Evolutionary conservation across 2,797 vertebrate genomes (phyloP).

Genomic region (Macropodus opercularis): DNA sequence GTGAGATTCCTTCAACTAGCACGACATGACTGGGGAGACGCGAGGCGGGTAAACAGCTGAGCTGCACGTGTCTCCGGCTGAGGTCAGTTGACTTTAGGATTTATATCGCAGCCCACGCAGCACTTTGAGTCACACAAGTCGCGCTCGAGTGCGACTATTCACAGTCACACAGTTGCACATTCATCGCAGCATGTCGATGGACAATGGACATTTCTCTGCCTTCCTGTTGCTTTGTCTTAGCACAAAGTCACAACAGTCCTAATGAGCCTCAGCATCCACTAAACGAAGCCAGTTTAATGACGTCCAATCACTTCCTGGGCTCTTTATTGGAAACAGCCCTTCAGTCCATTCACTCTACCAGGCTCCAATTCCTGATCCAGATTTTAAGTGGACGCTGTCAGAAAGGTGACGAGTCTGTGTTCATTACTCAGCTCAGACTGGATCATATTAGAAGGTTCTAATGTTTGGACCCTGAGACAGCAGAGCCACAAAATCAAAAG

Average conservation of each 20-base stretch:
- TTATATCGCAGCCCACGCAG: background rate
- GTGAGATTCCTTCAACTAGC: background rate
- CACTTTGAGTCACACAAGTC: background rate
- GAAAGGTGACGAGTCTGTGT: too few relatives aligned
- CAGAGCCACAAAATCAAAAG: too few relatives aligned
- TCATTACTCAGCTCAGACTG: too few relatives aligned
- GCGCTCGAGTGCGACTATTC: conserved; percentile 1
- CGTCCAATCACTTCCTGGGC: too few relatives aligned
- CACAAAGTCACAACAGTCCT: conserved; percentile 1
- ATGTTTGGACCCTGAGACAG: too few relatives aligned
- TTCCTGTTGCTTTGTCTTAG: conserved; percentile 45
- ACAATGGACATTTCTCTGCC: conserved; percentile 27
- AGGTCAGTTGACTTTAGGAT: background rate
- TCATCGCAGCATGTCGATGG: conserved; percentile 6
- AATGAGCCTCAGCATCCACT: background rate
- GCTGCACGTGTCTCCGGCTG: background rate
- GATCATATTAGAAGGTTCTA: too few relatives aligned
- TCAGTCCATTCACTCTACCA: too few relatives aligned
- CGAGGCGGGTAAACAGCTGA: conserved; percentile 13
- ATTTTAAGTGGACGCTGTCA: too few relatives aligned
- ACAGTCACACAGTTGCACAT: conserved; percentile 28
- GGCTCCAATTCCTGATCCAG: too few relatives aligned
- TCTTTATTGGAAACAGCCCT: too few relatives aligned
- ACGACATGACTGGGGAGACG: background rate
- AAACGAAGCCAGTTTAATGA: too few relatives aligned